Evolutionary conservation across 2,797 vertebrate genomes (phyloP), one percentile per base, ranked within the genome.

Genomic region (Poeciliopsis turneri): DNA sequence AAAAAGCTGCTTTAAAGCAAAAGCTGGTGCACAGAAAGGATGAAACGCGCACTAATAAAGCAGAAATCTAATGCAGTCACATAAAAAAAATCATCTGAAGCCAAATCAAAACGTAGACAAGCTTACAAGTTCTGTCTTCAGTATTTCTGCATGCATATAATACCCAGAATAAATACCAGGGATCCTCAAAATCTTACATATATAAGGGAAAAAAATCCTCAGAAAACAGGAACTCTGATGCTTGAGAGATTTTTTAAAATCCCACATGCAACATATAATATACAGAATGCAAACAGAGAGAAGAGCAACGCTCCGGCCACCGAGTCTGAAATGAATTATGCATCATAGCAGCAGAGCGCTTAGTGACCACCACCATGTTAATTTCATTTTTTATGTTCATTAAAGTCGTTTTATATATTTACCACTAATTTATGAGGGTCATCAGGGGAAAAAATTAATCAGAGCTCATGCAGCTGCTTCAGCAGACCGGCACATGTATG

Each of bases 401-500:
- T 13, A 82, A 61, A 66, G 23, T 69, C 2, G 8, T 46, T 86
- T 57, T 43, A 6, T 5, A 57, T 5, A 61, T 61, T 36, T 55
- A 30, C 18, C 84, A 77, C 64, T 75, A 59, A 1, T 0, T 51
- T 41, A 8, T 20, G 4, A 45, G 77, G 53, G 47, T 84, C 76
- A 78, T 28, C 53, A 68, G 41, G n/a, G n/a, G 57, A 53, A 33
- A n/a, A 46, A 43, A 71, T 15, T 49, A 73, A 57, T 33, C 57
- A 51, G n/a, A 39, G 77, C 4, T 84, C 87, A 83, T 87, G 88
- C 87, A 80, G 61, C 30, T 80, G 74, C 41, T 80, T 36, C 43
- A 88, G 79, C 92, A 49, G 66, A 74, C 51, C 68, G 5, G 72
- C 30, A 30, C 80, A 93, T 92, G 86, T 92, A 93, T 92, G 69